phyloP scores from a whole-genome alignment of 2,113 vertebrate species.

The Cynoglossus semilaevis region DNA sequence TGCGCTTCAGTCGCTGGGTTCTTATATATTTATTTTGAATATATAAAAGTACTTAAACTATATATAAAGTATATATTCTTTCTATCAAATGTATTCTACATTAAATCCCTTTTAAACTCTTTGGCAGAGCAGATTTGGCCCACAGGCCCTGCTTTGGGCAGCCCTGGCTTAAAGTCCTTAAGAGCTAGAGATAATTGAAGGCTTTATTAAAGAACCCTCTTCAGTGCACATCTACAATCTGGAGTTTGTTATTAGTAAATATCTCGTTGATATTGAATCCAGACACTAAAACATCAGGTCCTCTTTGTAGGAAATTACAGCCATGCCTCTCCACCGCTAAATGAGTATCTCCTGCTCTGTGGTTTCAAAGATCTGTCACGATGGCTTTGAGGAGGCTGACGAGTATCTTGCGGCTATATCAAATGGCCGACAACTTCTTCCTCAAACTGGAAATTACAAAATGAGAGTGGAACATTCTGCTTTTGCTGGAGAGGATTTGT shows the following conservation, averaged over 20 bases:
- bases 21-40: too few relatives aligned
- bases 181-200: not conserved
- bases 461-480: slow-evolving; percentile 61
- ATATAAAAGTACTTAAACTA: too few relatives aligned
- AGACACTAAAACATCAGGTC: slow-evolving; percentile 24
- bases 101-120: too few relatives aligned
- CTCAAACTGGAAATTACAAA: slow-evolving; percentile 66
- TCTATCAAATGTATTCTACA: too few relatives aligned
- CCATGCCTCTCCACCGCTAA: slow-evolving; percentile 26
- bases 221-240: slow-evolving; percentile 10
- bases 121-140: too few relatives aligned
- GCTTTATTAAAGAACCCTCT: slow-evolving; percentile 1
- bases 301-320: slow-evolving; percentile 24
- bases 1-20: slow-evolving; percentile 33
- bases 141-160: not conserved
- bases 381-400: slow-evolving; percentile 40
- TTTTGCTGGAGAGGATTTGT: slow-evolving; percentile 61
- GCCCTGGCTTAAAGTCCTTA: slow-evolving; percentile 1
- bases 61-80: too few relatives aligned
- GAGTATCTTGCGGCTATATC: slow-evolving; percentile 51
- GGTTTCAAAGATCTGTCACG: slow-evolving; percentile 50
- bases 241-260: slow-evolving; percentile 17
- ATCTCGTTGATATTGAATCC: slow-evolving; percentile 17
- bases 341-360: slow-evolving; percentile 40
- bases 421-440: slow-evolving; percentile 59